Base-by-base conservation (phyloP, 1,140 invertebrate species). In the Mesaphorura yosii region DNA sequence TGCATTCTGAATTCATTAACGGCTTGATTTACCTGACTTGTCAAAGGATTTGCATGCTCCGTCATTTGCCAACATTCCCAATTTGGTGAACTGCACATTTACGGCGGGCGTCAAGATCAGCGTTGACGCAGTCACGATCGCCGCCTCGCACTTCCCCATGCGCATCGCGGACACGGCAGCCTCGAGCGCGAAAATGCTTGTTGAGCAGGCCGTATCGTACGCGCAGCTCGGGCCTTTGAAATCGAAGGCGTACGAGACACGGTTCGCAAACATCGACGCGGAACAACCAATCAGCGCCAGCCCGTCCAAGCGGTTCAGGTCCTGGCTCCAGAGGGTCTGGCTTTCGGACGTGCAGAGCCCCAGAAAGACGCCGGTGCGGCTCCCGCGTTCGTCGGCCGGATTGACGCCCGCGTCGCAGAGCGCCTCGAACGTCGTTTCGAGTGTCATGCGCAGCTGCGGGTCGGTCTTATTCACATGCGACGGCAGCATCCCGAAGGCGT, bases 261-360 rank as follows among this genome's bases (percentile, higher is more conserved):
- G 68, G 66, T 82, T 82, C 7, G 78, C 71, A 70, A 81, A 75
- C 78, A 82, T 81, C 20, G 76, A 75, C 45, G 76, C 67, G 6
- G 75, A 73, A 66, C 79, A 79, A 19, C 80, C 80, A 49, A 78
- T 77, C 62, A 82, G 72, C 29, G 72, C 74, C 68, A 80, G 80
- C 78, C 76, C 60, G 78, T 53, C 34, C 58, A 60, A 45, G 57
- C 17, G 6, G 17, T 42, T 22, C 7, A 53, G 57, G 64, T 67
- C 23, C 61, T 59, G 2, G 64, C 66, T 58, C 27, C 4, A 56
- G n/a, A 23, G 10, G 6, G 7, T 22, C 23, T 10, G 6, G 7
- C n/a, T 6, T 17, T 42, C 40, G 47, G 46, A 31, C 12, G 48
- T 38, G 65, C 67, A 72, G 19, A 67, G 65, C 25, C 73, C 74